A percentile compares a stretch with the other conserved stretches of the same genome.
phyloP scores from a whole-genome alignment of 2,113 vertebrate genomes.

The Nerophis lumbriciformis region DNA sequence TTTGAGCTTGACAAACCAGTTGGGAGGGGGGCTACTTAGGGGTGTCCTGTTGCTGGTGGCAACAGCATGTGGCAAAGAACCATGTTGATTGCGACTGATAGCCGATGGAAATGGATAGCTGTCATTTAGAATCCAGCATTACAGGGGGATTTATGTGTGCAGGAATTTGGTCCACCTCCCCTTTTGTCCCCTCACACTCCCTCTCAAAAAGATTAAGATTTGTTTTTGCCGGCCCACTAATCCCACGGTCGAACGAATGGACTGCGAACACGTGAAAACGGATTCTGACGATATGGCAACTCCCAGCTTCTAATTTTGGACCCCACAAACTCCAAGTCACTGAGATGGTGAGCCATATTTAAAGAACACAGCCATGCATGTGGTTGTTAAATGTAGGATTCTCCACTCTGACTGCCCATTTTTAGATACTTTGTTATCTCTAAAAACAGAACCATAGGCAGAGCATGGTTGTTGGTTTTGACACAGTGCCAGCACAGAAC shows the following conservation, averaged over 20 bases:
- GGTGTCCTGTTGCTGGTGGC: slow-evolving; percentile 75
- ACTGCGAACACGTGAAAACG: slow-evolving; percentile 33
- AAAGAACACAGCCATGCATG: background rate
- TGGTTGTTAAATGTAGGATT: background rate
- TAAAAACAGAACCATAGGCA: slow-evolving; percentile 51
- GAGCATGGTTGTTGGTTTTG: slow-evolving; percentile 49
- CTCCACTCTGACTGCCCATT: slow-evolving; percentile 15
- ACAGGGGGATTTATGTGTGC: slow-evolving; percentile 29
- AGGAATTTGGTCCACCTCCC: slow-evolving; percentile 33
- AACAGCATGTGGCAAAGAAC: slow-evolving; percentile 59
- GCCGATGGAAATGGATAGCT: slow-evolving; percentile 50
- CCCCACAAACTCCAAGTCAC: slow-evolving; percentile 26
- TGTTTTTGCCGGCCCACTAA: slow-evolving; percentile 36
- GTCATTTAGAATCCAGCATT: slow-evolving; percentile 24
- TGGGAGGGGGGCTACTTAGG: slow-evolving; percentile 7
- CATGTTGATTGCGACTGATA: slow-evolving; percentile 69
- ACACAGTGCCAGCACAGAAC: slow-evolving; percentile 41
- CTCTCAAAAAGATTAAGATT: slow-evolving; percentile 54
- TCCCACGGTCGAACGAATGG: slow-evolving; percentile 39
- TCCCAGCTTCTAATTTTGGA: slow-evolving; percentile 13
- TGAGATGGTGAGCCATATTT: slow-evolving; percentile 16
- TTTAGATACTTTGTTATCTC: slow-evolving; percentile 50
- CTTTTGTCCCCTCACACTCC: slow-evolving; percentile 8
- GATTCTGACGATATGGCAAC: slow-evolving; percentile 24
- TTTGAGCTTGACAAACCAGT: slow-evolving; percentile 25